Percentiles rank a stretch among this genome's conserved stretches.
These are phyloP conservation scores for Tetramorium parvispinum DNA, from an alignment of 1,140 invertebrate genomes.

Conservation along the genomic window DNA sequence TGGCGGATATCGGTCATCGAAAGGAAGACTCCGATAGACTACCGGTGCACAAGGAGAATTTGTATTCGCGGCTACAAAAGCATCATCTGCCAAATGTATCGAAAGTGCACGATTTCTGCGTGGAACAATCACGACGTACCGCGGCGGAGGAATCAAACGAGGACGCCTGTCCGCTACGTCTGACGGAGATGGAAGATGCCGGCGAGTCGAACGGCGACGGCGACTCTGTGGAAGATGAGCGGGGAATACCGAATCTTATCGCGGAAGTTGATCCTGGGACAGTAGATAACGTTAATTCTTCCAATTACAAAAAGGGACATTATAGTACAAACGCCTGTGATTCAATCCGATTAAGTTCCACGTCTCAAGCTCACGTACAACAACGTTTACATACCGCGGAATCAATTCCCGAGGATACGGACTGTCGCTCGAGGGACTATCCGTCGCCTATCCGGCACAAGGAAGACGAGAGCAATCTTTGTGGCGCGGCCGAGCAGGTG, in stretches of 20 bases:
- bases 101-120: slow-evolving; percentile 57
- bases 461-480: slow-evolving; percentile 11
- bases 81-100: slow-evolving; percentile 68
- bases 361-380: slow-evolving; percentile 56
- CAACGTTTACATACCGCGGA: slow-evolving; percentile 58
- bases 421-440: slow-evolving; percentile 35
- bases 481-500: background rate
- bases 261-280: slow-evolving; percentile 62
- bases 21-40: slow-evolving; percentile 80
- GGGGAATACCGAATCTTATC: slow-evolving; percentile 60
- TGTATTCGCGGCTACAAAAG: slow-evolving; percentile 75
- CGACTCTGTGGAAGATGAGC: slow-evolving; percentile 61
- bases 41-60: slow-evolving; percentile 70
- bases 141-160: background rate
- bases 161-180: slow-evolving; percentile 33
- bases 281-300: slow-evolving; percentile 65
- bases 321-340: slow-evolving; percentile 76
- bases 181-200: slow-evolving; percentile 22
- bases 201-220: slow-evolving; percentile 37
- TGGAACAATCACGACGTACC: slow-evolving; percentile 38
- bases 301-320: slow-evolving; percentile 68
- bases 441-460: slow-evolving; percentile 33
- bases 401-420: slow-evolving; percentile 35
- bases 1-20: slow-evolving; percentile 72
- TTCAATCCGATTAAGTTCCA: slow-evolving; percentile 73